These are phyloP conservation scores for Melanostoma mellinum DNA, from an alignment of 2,888 invertebrate species.

Conservation along the genomic window DNA sequence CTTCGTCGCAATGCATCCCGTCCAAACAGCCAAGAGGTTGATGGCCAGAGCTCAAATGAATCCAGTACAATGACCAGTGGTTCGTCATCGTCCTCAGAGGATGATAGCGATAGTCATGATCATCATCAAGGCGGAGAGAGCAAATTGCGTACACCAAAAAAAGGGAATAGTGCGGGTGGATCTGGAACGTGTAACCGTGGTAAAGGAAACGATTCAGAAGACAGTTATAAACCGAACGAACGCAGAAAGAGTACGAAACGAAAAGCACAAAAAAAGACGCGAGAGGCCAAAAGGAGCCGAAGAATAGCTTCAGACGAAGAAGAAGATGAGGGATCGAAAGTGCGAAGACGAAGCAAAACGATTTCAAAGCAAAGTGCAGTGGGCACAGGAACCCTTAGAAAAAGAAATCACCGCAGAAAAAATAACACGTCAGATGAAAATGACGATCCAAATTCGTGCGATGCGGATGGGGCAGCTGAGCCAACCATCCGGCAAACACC, in stretches of 20 bases:
- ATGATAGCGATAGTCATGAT: conserved; percentile 68
- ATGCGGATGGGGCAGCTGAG: conserved; percentile 50
- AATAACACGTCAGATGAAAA: conserved; percentile 55
- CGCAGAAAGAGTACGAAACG: conserved; percentile 71
- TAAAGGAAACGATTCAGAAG: conserved; percentile 84
- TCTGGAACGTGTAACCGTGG: conserved; percentile 83
- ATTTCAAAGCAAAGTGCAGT: conserved; percentile 22
- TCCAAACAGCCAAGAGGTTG: conserved; percentile 77
- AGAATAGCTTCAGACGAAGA: conserved; percentile 54
- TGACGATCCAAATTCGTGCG: conserved; percentile 25
- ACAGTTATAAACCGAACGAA: conserved; percentile 83
- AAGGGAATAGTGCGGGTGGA: conserved; percentile 74
- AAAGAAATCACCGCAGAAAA: conserved; percentile 43
- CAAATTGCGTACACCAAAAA: conserved; percentile 61
- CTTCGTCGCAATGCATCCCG: conserved; percentile 75
- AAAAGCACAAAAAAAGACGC: conserved; percentile 58
- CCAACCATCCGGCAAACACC: conserved; percentile 74
- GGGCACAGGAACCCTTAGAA: conserved; percentile 16
- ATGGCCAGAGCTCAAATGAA: conserved; percentile 76
- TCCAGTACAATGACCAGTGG: conserved; percentile 59
- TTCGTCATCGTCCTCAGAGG: conserved; percentile 64
- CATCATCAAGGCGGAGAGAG: conserved; percentile 74
- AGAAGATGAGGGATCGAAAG: conserved; percentile 76
- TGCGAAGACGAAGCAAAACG: conserved; percentile 40
- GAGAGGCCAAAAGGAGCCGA: conserved; percentile 34